Percentiles rank a stretch among this genome's conserved stretches.
These are phyloP conservation scores for Columba guinea DNA, from an alignment of 2,797 vertebrate species.

Conservation along the genomic window DNA sequence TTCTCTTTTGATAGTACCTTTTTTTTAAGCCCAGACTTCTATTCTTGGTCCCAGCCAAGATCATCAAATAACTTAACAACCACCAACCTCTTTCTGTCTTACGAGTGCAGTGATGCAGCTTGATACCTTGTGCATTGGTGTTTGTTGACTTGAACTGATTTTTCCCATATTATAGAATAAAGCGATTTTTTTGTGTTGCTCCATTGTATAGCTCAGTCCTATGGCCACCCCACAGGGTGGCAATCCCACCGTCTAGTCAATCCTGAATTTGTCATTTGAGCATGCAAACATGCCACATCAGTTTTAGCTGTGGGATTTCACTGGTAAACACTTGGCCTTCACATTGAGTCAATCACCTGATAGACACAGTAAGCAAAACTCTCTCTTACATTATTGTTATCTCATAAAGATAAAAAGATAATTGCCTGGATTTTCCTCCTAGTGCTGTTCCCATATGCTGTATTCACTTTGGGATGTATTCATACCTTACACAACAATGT, in stretches of 20 bases:
- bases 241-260: not conserved
- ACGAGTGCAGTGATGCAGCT: not conserved
- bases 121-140: not conserved
- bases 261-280: not conserved
- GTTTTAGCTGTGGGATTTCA: not conserved
- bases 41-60: not conserved
- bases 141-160: not conserved
- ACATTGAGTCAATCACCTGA: not conserved
- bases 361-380: not conserved
- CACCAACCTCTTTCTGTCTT: not conserved
- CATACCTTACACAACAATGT: conserved; percentile 33
- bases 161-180: not conserved
- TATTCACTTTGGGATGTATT: conserved; percentile 13
- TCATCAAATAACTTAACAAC: not conserved
- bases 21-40: not conserved
- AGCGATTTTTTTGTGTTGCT: not conserved
- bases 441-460: not conserved
- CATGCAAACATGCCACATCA: not conserved
- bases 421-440: conserved; percentile 9
- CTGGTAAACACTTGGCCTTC: not conserved
- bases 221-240: not conserved
- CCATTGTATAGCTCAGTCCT: not conserved
- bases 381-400: not conserved
- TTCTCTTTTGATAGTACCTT: not conserved
- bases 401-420: not conserved